Evolutionary conservation across 2,113 vertebrate genomes (phyloP), one percentile per base, ranked within the genome.

Genomic region (Lagopus muta): DNA sequence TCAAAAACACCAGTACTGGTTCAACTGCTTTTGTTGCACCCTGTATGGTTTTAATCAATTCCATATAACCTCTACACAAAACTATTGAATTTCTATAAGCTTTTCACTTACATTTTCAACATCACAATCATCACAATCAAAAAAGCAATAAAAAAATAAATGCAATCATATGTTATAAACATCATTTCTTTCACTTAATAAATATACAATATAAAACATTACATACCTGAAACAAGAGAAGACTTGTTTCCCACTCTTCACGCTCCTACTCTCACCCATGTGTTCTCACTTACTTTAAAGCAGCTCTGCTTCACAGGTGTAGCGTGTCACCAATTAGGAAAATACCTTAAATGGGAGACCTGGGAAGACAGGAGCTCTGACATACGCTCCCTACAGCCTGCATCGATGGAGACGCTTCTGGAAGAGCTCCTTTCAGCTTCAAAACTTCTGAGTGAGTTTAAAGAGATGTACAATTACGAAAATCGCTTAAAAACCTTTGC

Each of bases 391-490:
- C 12, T 57, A 3, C 6, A n/a, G 16, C 5, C 1, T 69, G 34
- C 28, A 2, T 0, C 15, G 66, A 97, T 97, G 96, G 95, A 97
- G 74, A 0, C 0, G 0, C 76, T 94, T 6, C 32, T 95, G 67
- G 60, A 66, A 22, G 94, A 94, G 34, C 36, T 95, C 4, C 32
- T 4, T 8, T 77, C 66, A 1, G 71, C 82, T n/a, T 36, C 88
- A 2, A 71, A 86, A 34, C 73, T 80, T 30, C 17, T 98, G 3
- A 79, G 32, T 54, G 90, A 94, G 16, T 98, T 95, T 40, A 95
- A 92, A 34, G 93, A 96, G 19, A 98, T 98, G 98, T 98, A 99
- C 86, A 96, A 95, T 3, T 97, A 97, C 32, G 95, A 98, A 13
- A 94, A 92, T 7, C 97, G 98, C 0, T 40, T 98, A 24, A 96